Percentiles rank a stretch among this genome's conserved stretches.
phyloP scores from a whole-genome alignment of 2,113 vertebrate species.

The Colinus virginianus region DNA sequence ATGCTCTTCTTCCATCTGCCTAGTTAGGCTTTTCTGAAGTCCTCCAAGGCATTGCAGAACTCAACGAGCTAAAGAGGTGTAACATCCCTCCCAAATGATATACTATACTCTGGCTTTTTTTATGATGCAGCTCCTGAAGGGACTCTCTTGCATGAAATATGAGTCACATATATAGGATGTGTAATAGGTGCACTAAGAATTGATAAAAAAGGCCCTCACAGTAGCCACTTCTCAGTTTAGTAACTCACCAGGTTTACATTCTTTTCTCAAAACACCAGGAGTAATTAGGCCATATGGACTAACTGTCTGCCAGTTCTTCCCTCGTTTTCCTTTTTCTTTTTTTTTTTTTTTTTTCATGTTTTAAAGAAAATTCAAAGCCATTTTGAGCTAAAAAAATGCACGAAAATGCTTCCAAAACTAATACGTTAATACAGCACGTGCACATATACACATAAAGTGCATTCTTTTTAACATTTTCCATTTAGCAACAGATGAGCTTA shows the following conservation, averaged over 20 bases:
- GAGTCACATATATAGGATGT: neutral
- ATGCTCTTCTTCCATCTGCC: neutral
- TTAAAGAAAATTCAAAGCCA: constrained; percentile 51
- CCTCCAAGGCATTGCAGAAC: neutral
- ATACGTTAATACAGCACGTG: constrained; percentile 52
- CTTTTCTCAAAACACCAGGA: constrained; percentile 70
- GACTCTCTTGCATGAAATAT: neutral
- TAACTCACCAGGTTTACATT: constrained; percentile 63
- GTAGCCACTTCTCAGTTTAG: constrained; percentile 47
- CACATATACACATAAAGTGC: constrained; percentile 9
- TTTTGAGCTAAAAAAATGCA: constrained; percentile 74
- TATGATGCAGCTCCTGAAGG: neutral
- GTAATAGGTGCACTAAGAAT: neutral
- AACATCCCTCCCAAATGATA: neutral
- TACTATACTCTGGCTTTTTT: fast-evolving
- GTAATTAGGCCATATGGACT: constrained; percentile 76
- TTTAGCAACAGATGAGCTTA: constrained; percentile 42
- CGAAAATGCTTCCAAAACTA: constrained; percentile 72
- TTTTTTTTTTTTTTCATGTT: neutral
- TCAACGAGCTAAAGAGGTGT: neutral
- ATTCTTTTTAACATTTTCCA: constrained; percentile 55
- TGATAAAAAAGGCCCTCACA: neutral
- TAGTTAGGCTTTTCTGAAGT: neutral
- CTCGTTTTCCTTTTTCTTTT: neutral
- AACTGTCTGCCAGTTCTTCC: constrained; percentile 50